Conservation (phyloP, 1,140 invertebrate species). For the Brachionus sp. region DNA sequence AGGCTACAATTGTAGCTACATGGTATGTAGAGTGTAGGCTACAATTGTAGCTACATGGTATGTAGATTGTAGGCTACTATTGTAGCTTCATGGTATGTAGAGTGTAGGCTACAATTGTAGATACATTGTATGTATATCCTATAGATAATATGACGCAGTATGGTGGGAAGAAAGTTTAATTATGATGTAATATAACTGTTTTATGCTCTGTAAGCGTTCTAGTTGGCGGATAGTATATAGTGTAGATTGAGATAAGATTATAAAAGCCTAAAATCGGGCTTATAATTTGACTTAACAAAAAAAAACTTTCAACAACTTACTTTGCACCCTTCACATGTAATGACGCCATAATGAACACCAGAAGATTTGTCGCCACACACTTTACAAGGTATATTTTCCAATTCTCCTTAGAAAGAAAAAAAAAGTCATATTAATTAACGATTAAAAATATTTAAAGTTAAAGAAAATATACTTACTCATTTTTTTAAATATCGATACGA, state of each 20-base stretch:
- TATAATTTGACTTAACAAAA: background rate
- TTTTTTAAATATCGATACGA: background rate
- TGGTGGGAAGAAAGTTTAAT: too few species aligned
- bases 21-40: background rate
- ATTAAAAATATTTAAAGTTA: background rate
- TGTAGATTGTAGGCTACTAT: background rate
- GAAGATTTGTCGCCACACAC: slow-evolving; percentile 60
- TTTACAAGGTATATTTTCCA: slow-evolving; percentile 46
- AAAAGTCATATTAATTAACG: background rate
- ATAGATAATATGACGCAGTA: too few species aligned
- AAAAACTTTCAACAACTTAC: slow-evolving; percentile 47
- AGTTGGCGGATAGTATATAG: too few species aligned
- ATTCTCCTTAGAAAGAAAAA: background rate
- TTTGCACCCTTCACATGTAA: slow-evolving; percentile 63
- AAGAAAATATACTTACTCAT: background rate
- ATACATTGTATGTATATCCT: too few species aligned
- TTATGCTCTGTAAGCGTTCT: too few species aligned
- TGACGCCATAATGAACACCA: slow-evolving; percentile 62
- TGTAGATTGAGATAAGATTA: too few species aligned
- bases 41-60: background rate
- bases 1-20: background rate
- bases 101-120: background rate
- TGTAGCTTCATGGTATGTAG: background rate
- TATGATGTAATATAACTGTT: too few species aligned
- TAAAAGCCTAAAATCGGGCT: too few species aligned